A percentile compares a stretch with the other conserved stretches of the same genome.
Evolutionary conservation across 2,797 vertebrate species (phyloP).

Genomic region (Labroides dimidiatus): DNA sequence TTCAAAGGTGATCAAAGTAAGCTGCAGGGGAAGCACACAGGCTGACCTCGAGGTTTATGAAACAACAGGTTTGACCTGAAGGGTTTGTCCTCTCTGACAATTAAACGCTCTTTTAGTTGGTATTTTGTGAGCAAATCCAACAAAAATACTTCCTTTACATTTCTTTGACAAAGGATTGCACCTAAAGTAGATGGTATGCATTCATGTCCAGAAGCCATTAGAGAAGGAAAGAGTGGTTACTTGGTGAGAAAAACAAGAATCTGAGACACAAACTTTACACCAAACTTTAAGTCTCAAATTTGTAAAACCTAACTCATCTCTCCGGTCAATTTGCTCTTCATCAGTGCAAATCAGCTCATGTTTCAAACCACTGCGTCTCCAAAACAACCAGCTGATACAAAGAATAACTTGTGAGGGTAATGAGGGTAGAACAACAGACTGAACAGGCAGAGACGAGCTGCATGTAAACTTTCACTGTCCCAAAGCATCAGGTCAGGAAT

Average conservation of each 20-base stretch:
- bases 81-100: conserved; percentile 10
- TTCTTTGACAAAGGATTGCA: background rate
- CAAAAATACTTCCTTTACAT: conserved; percentile 20
- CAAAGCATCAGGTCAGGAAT: conserved; percentile 35
- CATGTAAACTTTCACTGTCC: conserved; percentile 4
- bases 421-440: conserved; percentile 2
- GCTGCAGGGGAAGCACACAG: conserved; percentile 20
- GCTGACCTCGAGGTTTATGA: conserved; percentile 21
- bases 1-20: conserved; percentile 38
- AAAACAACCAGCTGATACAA: conserved; percentile 39
- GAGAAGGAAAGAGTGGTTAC: background rate
- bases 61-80: conserved; percentile 25
- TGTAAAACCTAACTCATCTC: background rate
- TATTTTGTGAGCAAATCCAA: conserved; percentile 16
- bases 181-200: background rate
- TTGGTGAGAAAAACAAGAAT: background rate
- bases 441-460: no score
- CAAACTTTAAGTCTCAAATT: background rate
- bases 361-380: conserved; percentile 23
- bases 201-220: no score
- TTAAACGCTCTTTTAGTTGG: conserved; percentile 6
- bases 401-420: background rate
- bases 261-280: background rate
- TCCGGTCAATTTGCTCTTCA: conserved; percentile 17
- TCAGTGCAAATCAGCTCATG: conserved; percentile 7